A percentile compares a stretch with the other conserved stretches of the same genome.
Conservation (phyloP, 1,140 invertebrate genomes). For the Streblospio benedicti region DNA sequence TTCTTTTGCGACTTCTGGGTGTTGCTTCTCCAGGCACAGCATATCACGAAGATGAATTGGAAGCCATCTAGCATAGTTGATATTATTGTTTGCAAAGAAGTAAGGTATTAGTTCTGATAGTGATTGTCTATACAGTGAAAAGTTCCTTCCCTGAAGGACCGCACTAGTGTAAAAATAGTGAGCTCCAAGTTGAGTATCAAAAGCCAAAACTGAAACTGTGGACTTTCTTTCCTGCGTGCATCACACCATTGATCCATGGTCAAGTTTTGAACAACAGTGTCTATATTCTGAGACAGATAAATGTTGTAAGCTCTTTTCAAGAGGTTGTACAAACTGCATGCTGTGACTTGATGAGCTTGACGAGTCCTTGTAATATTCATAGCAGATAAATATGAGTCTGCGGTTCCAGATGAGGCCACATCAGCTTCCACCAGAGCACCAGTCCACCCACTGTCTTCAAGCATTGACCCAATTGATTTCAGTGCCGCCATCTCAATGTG, state of each 20-base stretch:
- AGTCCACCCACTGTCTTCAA: slow-evolving; percentile 23
- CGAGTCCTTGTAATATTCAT: slow-evolving; percentile 16
- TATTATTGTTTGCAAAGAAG: slow-evolving; percentile 26
- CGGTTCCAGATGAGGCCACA: not conserved
- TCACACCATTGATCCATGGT: slow-evolving; percentile 5
- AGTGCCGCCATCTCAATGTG: slow-evolving; percentile 14
- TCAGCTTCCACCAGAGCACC: no score
- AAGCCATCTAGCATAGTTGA: slow-evolving; percentile 30
- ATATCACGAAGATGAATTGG: slow-evolving; percentile 27
- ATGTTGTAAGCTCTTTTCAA: slow-evolving; percentile 16
- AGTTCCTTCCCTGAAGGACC: slow-evolving; percentile 20
- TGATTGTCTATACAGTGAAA: slow-evolving; percentile 21
- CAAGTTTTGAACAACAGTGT: no score
- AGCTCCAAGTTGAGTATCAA: slow-evolving; percentile 10
- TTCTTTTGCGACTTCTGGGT: slow-evolving; percentile 16
- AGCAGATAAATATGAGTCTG: slow-evolving; percentile 19
- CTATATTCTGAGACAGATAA: not conserved
- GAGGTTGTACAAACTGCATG: slow-evolving; percentile 14
- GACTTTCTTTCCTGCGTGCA: not conserved
- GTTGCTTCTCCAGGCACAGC: not conserved
- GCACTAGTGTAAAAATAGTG: slow-evolving; percentile 10
- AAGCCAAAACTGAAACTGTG: slow-evolving; percentile 20
- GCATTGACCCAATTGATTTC: slow-evolving; percentile 5
- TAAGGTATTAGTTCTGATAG: slow-evolving; percentile 20
- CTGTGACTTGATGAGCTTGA: slow-evolving; percentile 22